A percentile compares a stretch with the other conserved stretches of the same genome.
These are phyloP conservation scores for Deroplatys truncata DNA, from an alignment of 2,888 invertebrate species.

Conservation along the genomic window DNA sequence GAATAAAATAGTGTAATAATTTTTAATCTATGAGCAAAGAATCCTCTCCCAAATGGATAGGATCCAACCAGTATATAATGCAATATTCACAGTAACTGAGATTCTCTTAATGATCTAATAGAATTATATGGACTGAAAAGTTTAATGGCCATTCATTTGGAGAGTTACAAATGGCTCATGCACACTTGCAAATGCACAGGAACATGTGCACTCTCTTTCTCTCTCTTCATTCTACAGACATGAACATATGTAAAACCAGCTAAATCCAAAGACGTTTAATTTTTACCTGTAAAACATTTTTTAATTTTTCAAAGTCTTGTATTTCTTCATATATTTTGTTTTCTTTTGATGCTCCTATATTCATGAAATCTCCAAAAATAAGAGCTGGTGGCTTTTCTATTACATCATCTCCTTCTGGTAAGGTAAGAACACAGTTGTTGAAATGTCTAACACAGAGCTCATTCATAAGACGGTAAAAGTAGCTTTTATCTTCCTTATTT, in stretches of 20 bases:
- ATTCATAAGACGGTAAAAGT: constrained; percentile 70
- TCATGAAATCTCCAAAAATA: constrained; percentile 82
- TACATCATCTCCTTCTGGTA: constrained; percentile 55
- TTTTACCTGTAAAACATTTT: constrained; percentile 61
- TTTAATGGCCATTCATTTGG: no score
- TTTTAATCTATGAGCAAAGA: no score
- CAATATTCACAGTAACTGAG: no score
- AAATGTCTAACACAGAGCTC: constrained; percentile 62
- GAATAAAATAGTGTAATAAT: no score
- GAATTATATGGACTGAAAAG: no score
- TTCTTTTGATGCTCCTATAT: constrained; percentile 65
- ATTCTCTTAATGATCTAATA: no score
- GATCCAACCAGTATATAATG: no score
- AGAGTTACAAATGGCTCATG: no score
- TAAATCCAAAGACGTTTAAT: background rate
- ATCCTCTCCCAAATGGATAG: no score
- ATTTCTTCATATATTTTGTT: constrained; percentile 81
- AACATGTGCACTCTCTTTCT: no score
- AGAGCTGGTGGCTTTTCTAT: constrained; percentile 61
- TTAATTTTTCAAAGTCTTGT: constrained; percentile 65
- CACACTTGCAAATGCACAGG: no score
- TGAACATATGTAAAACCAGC: background rate
- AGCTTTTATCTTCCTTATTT: constrained; percentile 73
- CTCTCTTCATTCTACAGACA: no score
- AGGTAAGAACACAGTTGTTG: constrained; percentile 53